phyloP scores from a whole-genome alignment of 2,113 vertebrate species.

The Tonatia bakeri region DNA sequence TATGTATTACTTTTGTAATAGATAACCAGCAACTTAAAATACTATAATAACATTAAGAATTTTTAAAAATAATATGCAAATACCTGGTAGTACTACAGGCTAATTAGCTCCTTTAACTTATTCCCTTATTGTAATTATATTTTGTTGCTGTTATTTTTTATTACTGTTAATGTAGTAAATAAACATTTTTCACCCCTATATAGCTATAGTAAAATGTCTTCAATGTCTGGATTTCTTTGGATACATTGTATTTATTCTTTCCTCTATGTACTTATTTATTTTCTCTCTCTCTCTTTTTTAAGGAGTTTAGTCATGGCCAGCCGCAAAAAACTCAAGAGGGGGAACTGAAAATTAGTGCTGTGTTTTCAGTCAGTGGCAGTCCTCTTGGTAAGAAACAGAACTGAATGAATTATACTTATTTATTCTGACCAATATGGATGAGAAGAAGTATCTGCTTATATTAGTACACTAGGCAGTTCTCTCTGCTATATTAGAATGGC shows the following conservation, averaged over 20 bases:
- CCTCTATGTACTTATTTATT: conserved; percentile 36
- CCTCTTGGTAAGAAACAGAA: conserved; percentile 87
- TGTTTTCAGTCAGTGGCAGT: conserved; percentile 91
- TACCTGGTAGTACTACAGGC: not conserved
- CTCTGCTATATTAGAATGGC: conserved; percentile 21
- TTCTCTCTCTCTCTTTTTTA: conserved; percentile 59
- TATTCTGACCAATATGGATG: conserved; percentile 44
- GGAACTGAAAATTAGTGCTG: conserved; percentile 94
- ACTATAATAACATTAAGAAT: not conserved
- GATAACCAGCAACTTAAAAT: conserved; percentile 6
- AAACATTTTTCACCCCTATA: conserved; percentile 11
- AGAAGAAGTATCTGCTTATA: conserved; percentile 38
- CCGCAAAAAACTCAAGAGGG: conserved; percentile 90
- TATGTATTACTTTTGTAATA: conserved; percentile 76
- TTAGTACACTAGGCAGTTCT: conserved; percentile 34
- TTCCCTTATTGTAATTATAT: not conserved
- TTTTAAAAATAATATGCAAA: conserved; percentile 23
- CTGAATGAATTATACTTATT: conserved; percentile 56
- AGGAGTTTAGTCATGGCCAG: conserved; percentile 88
- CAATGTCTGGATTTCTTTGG: conserved; percentile 67
- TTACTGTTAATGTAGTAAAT: conserved; percentile 29
- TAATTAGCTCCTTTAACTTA: conserved; percentile 7
- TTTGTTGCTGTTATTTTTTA: conserved; percentile 38
- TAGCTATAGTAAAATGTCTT: conserved; percentile 36
- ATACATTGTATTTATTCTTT: conserved; percentile 15